Evolutionary conservation across 2,797 vertebrate genomes (phyloP), one percentile per base, ranked within the genome.

Genomic region (Spinibarbus caldwelli): DNA sequence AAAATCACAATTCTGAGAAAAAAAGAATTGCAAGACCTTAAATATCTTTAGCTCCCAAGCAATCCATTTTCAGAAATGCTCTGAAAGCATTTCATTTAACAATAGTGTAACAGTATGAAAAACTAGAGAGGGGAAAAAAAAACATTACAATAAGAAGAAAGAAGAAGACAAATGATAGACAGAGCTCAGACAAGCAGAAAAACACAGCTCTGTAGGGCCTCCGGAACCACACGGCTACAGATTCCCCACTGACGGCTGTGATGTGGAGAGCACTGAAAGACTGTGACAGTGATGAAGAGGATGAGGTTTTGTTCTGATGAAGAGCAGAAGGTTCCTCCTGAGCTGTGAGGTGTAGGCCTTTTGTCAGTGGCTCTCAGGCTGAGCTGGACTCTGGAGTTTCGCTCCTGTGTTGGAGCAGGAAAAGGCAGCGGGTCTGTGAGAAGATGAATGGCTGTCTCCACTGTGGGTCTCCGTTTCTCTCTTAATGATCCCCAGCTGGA

Each of bases 401-500:
- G 12, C 19, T 82, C 26, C 68, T 12, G 41, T 83, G 31, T 47
- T 52, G 31, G 23, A 83, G 57, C 52, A 75, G 29, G 57, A 72
- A 57, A 82, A 26, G 26, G 52, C 79, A 80, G 29, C 6, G 31
- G 62, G 59, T 67, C 66, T 70, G 47, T 26, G 45, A 83, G 57
- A 84, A 77, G 82, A 84, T 84, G 49, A 84, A 84, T 84, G 49
- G 59, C 3, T 1, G 6, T 77, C 59, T 84, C 34, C n/a, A 14
- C 47, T 52, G 59, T 67, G 72, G 82, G 82, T 78, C 82, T 84
- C 82, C 45, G 1, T 31, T 84, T 84, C 59, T 78, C 34, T 23
- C 10, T 19, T 84, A 84, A 77, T 84, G 72, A 84, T 41, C 17
- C 72, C 82, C 82, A 84, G 72, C 73, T 84, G 82, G 54, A 67